Conservation (phyloP, 1,140 invertebrate species). For the Ruditapes philippinarum region DNA sequence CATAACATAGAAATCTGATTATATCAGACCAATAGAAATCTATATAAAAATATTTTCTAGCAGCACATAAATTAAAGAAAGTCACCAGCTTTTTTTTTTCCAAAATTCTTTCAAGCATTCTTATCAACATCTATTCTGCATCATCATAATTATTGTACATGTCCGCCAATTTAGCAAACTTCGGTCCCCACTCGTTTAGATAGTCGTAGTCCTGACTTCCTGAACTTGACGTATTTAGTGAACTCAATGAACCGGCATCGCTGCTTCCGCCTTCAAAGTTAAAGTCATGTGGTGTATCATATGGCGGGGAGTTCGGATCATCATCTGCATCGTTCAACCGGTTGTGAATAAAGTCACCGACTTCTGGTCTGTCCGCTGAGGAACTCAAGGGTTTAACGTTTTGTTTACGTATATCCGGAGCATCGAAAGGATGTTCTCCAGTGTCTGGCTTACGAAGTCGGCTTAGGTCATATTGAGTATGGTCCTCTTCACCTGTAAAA, state of each 20-base stretch:
- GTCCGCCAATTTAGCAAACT: slow-evolving; percentile 98
- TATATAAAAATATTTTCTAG: not conserved
- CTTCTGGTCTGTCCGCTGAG: slow-evolving; percentile 92
- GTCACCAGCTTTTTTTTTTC: not conserved
- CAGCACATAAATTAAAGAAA: slow-evolving; percentile 1
- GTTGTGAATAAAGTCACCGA: slow-evolving; percentile 98
- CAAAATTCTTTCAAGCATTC: not conserved
- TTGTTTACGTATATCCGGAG: slow-evolving; percentile 52
- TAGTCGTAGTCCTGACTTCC: slow-evolving; percentile 99
- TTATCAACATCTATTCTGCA: slow-evolving; percentile 51
- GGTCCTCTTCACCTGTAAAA: slow-evolving; percentile 95
- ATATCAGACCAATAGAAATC: not conserved
- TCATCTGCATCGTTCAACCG: slow-evolving; percentile 98
- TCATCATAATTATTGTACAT: slow-evolving; percentile 91
- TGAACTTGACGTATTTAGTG: slow-evolving; percentile 96
- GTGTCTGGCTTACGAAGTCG: slow-evolving; percentile 92
- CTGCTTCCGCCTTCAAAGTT: slow-evolving; percentile 99
- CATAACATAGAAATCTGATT: slow-evolving; percentile 13
- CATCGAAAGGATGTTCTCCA: slow-evolving; percentile 63
- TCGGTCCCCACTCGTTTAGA: slow-evolving; percentile 97
- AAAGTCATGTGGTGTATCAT: slow-evolving; percentile 98
- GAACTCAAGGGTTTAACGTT: slow-evolving; percentile 59
- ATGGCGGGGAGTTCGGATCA: slow-evolving; percentile 98
- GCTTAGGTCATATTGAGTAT: slow-evolving; percentile 99
- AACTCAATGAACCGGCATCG: slow-evolving; percentile 97